Conservation (phyloP, 2,113 vertebrate genomes). For the Ellobius talpinus region DNA sequence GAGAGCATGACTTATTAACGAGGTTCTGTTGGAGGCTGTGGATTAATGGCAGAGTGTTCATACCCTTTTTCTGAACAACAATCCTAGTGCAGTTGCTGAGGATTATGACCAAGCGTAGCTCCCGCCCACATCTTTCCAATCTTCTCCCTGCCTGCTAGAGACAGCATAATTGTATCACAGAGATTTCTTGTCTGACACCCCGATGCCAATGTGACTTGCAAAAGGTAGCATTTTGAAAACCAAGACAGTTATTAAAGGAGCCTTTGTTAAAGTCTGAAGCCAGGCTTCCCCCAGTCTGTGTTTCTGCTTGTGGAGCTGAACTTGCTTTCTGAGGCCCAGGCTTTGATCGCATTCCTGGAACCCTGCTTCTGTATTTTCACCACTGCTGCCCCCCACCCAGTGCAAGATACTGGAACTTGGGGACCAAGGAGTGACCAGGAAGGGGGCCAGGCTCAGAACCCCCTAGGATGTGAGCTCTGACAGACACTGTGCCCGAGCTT, state of each 20-base stretch:
- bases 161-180: constrained; percentile 54
- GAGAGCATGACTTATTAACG: constrained; percentile 59
- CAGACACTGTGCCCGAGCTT: neutral
- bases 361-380: constrained; percentile 32
- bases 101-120: constrained; percentile 25
- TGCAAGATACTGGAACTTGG: neutral
- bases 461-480: neutral
- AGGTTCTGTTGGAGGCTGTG: constrained; percentile 36
- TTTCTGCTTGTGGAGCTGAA: constrained; percentile 15
- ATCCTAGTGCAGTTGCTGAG: constrained; percentile 54
- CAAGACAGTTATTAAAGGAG: constrained; percentile 37
- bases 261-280: constrained; percentile 65
- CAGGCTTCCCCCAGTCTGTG: constrained; percentile 22
- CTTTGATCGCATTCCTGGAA: constrained; percentile 59
- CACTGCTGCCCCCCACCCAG: neutral
- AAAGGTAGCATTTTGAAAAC: constrained; percentile 66
- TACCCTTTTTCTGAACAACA: neutral
- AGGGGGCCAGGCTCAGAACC: neutral
- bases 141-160: constrained; percentile 46
- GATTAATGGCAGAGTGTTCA: neutral
- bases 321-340: neutral
- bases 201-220: constrained; percentile 24
- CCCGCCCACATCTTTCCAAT: constrained; percentile 53
- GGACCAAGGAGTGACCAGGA: neutral
- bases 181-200: constrained; percentile 51